Conservation (phyloP, 2,797 vertebrate genomes). For the Tarsius wallacei region DNA sequence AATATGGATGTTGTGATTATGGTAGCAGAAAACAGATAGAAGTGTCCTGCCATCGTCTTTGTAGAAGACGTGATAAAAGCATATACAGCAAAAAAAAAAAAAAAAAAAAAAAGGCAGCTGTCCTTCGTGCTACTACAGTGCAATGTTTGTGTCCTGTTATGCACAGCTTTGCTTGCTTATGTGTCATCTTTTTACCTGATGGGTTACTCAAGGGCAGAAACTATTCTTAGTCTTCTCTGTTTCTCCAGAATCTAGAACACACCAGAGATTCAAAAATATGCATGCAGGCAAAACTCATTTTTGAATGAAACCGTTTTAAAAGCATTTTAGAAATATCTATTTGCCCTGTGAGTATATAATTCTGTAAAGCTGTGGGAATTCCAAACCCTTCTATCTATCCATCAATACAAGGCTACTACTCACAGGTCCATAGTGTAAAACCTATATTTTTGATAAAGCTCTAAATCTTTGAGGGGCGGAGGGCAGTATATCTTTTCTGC, state of each 20-base stretch:
- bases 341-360: slow-evolving; percentile 29
- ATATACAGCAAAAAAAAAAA: not conserved
- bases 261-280: slow-evolving; percentile 32
- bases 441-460: not conserved
- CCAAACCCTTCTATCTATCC: not conserved
- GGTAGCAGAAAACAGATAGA: not conserved
- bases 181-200: not conserved
- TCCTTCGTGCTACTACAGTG: not conserved
- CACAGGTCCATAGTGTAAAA: not conserved
- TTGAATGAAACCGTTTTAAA: slow-evolving; percentile 68
- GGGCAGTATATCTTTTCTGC: slow-evolving; percentile 4
- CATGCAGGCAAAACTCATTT: not conserved
- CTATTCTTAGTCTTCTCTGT: not conserved
- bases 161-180: not conserved
- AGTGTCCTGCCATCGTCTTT: not conserved
- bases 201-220: not conserved
- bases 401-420: not conserved
- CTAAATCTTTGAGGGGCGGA: not conserved
- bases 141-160: not conserved
- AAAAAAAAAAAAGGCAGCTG: not conserved
- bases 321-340: slow-evolving; percentile 60
- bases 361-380: slow-evolving; percentile 48
- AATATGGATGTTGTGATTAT: not conserved
- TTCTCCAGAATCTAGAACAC: slow-evolving; percentile 35
- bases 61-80: not conserved